These are phyloP conservation scores for Dasyprocta punctata DNA, from an alignment of 2,113 vertebrate genomes.

Conservation along the genomic window DNA sequence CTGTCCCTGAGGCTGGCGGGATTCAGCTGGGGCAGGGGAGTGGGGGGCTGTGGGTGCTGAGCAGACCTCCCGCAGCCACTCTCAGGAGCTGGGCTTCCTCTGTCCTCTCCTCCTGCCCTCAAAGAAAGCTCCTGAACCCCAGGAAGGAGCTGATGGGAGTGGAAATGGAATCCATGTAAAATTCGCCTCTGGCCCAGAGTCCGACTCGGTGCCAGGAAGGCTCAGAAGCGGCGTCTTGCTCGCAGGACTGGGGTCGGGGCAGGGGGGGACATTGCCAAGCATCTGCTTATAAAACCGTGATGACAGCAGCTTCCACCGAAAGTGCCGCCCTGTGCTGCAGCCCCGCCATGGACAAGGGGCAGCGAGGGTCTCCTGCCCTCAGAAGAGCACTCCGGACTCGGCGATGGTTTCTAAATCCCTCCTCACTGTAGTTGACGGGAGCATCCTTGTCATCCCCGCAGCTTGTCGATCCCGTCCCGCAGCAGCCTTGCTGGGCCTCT, in stretches of 20 bases:
- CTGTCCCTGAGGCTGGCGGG: constrained; percentile 23
- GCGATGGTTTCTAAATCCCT: neutral
- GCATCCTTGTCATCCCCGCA: constrained; percentile 56
- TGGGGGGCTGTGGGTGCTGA: neutral
- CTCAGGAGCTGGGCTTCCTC: too few species aligned
- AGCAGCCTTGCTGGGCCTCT: constrained; percentile 78
- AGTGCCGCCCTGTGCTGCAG: too few species aligned
- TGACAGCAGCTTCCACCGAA: neutral
- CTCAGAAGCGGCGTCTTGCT: neutral
- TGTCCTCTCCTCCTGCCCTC: neutral
- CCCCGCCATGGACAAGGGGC: neutral
- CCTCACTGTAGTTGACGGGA: neutral
- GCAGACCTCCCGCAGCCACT: neutral
- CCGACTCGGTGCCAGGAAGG: neutral
- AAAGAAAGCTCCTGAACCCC: neutral
- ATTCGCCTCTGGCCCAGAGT: neutral
- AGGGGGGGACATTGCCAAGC: neutral
- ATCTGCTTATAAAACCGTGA: neutral
- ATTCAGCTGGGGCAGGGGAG: neutral
- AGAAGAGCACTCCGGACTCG: neutral
- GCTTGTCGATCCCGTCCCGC: constrained; percentile 75
- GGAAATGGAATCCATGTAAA: neutral
- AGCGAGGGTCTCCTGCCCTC: neutral
- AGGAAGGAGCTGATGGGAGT: neutral
- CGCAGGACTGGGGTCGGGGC: neutral